These are phyloP conservation scores for Acanthacorydalis orientalis DNA, from an alignment of 2,888 invertebrate genomes.

Conservation along the genomic window DNA sequence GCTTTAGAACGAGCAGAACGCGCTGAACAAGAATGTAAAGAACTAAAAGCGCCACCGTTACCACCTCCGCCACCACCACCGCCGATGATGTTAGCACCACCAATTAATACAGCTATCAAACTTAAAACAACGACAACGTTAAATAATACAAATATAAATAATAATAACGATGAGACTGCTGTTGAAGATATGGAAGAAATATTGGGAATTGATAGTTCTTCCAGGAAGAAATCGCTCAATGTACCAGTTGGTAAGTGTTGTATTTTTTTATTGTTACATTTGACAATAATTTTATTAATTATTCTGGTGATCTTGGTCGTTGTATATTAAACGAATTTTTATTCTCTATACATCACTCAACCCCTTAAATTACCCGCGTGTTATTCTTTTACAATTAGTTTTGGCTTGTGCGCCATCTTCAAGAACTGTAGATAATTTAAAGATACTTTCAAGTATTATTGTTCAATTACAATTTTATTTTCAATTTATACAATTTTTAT, in stretches of 20 bases:
- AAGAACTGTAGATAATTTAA: too few relatives aligned
- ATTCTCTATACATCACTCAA: too few relatives aligned
- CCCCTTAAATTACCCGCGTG: too few relatives aligned
- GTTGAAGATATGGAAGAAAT: conserved; percentile 37
- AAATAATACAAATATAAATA: conserved; percentile 12
- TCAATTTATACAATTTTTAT: too few relatives aligned
- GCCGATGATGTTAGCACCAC: conserved; percentile 14
- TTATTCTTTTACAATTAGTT: too few relatives aligned
- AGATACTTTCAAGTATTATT: too few relatives aligned
- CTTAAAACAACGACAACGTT: conserved; percentile 12
- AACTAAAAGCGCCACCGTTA: conserved; percentile 30
- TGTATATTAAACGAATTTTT: too few relatives aligned
- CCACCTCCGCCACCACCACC: conserved; percentile 23
- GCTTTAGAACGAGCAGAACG: conserved; percentile 42
- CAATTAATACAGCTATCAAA: conserved; percentile 13
- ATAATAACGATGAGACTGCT: conserved; percentile 16
- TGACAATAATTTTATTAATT: too few relatives aligned
- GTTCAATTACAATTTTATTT: too few relatives aligned
- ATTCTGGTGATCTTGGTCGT: too few relatives aligned
- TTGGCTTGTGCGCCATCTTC: too few relatives aligned
- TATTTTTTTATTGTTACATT: too few relatives aligned
- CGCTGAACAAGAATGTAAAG: conserved; percentile 27
- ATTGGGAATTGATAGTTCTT: conserved; percentile 29
- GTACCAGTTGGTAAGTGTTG: conserved; percentile 30
- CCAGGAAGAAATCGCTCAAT: conserved; percentile 23